phyloP scores from a whole-genome alignment of 2,797 vertebrate species.

The Cercopithecus neglectus region DNA sequence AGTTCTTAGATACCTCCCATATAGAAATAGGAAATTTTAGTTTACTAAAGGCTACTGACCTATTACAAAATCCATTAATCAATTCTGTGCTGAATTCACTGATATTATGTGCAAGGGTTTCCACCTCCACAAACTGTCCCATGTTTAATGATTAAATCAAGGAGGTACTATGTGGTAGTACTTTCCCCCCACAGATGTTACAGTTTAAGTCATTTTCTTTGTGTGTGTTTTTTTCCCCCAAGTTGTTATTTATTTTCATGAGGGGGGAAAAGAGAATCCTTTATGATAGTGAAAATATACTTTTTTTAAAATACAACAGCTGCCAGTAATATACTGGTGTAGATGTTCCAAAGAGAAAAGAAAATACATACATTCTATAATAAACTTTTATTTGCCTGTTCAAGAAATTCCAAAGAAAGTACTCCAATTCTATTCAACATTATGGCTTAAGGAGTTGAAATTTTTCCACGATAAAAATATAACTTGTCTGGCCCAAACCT shows the following conservation, averaged over 20 bases:
- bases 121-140: not conserved
- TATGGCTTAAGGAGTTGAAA: slow-evolving; percentile 35
- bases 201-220: not conserved
- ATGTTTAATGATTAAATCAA: slow-evolving; percentile 26
- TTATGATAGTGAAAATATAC: slow-evolving; percentile 89
- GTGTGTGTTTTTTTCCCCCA: not conserved
- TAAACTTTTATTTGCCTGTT: slow-evolving; percentile 65
- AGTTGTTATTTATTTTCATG: slow-evolving; percentile 51
- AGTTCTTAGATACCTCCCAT: not conserved
- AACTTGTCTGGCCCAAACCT: slow-evolving; percentile 33
- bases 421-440: slow-evolving; percentile 38
- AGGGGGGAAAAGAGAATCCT: slow-evolving; percentile 58
- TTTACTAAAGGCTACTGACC: not conserved
- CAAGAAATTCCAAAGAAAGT: not conserved
- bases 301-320: slow-evolving; percentile 86
- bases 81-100: not conserved
- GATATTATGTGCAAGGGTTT: not conserved
- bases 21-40: not conserved
- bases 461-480: not conserved
- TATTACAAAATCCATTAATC: not conserved
- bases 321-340: slow-evolving; percentile 89
- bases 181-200: not conserved
- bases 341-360: slow-evolving; percentile 84
- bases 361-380: slow-evolving; percentile 83
- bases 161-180: not conserved